Evolutionary conservation across 2,113 vertebrate genomes (phyloP), one percentile per base, ranked within the genome.

Genomic region (Hydrochoerus hydrochaeris): DNA sequence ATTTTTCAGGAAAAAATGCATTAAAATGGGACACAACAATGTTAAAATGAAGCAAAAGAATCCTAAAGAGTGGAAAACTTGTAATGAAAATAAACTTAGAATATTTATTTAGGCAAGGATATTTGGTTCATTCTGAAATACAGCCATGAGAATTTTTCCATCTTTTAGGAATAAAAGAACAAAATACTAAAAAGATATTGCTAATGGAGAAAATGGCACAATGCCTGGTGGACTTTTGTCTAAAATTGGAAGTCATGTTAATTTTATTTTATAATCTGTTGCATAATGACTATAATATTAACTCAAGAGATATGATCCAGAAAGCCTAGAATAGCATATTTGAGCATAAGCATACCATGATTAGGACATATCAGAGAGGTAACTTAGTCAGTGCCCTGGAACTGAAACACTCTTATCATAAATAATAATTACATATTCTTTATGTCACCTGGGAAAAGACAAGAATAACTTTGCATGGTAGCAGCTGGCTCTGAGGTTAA

Each of bases 121-220:
- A 73, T 63, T 80, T 84, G 52, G 35, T 62, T 60, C 67, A 83
- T 96, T 96, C 85, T 84, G 52, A 95, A 96, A 96, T 75, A 84
- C n/a, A 86, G 32, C 32, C 32, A 41, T 17, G n/a, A 96, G 58
- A 85, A 62, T 67, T 96, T 71, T 30, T 8, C 80, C 32, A 85
- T 69, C 16, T 81, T 91, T 92, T 62, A 71, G 49, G 12, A 88
- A 91, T 80, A 91, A 87, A 93, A 46, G 35, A 78, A 49, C 13
- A 63, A 41, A 94, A 94, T 71, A 73, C 85, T 41, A 90, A 86
- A 77, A 73, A 86, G 30, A 80, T 91, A 73, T 57, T 82, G 26
- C 32, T 94, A 88, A 93, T 80, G 83, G 46, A 41, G 38, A 84
- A 93, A 71, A 83, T 58, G 60, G 60, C 73, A 60, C 60, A 87